Base-by-base conservation (phyloP, 2,797 vertebrate species). In the Tapirus indicus region DNA sequence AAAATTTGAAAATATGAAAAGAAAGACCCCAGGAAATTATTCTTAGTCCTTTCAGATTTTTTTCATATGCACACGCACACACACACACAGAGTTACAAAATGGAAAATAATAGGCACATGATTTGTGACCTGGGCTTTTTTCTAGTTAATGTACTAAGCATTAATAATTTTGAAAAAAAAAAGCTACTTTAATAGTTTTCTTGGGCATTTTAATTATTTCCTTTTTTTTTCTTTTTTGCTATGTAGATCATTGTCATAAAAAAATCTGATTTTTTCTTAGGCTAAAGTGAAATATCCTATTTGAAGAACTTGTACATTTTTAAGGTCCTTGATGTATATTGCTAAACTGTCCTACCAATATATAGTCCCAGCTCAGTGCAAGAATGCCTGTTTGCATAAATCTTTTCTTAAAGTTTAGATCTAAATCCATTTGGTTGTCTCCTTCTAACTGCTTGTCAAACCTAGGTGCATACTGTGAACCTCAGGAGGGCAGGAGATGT, bases 201-300 rank as follows among this genome's bases (percentile, higher is more conserved):
- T 82, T 77, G 32, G 21, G 32, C 47, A 88, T 94, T 91, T 94
- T 38, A 74, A 49, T 91, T 38, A 49, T 82, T 93, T 83, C 49
- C 13, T 62, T 56, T 64, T 75, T 75, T 14, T 38, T 47, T 56
- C 9, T 64, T 68, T n/a, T 80, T 91, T 64, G 7, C 47, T 38
- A 54, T 74, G 4, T 85, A 88, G 54, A 86, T 54, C 25, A 88
- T 17, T 95, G 10, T 41, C 77, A 44, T 58, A 92, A 68, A 93
- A 41, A 87, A 49, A 69, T 27, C 74, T 88, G 44, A 87, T 95
- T 71, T 89, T 91, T 91, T 68, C 54, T 86, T 86, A 93, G 64
- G 27, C 41, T 69, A 86, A 94, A 54, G 12, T 87, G 49, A 97
- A 94, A 80, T 60, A 79, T 60, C 35, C 54, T 94, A 20, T 47